Evolutionary conservation across 1,140 invertebrate species (phyloP).

Genomic region (Tribolium madens): DNA sequence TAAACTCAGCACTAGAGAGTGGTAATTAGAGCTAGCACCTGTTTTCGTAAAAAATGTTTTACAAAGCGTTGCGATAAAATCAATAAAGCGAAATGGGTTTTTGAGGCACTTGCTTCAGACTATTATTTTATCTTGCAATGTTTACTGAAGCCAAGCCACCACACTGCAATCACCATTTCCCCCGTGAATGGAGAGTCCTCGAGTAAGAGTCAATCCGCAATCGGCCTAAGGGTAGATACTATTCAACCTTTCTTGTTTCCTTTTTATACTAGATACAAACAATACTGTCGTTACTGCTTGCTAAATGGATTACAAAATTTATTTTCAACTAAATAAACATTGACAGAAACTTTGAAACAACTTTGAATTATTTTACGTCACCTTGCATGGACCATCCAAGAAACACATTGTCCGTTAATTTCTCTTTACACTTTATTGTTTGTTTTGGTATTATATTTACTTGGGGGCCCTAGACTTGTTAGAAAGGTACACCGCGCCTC

Average conservation of each 20-base stretch:
- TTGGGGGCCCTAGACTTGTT: conserved; percentile 7
- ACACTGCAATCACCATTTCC: conserved; percentile 50
- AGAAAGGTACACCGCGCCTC: not conserved
- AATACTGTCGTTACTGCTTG: conserved; percentile 44
- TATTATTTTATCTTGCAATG: conserved; percentile 49
- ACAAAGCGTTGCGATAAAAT: conserved; percentile 20
- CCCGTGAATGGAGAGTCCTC: conserved; percentile 49
- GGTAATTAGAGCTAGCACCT: conserved; percentile 9
- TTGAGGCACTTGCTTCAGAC: conserved; percentile 39
- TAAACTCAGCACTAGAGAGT: conserved; percentile 1
- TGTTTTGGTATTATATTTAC: conserved; percentile 35
- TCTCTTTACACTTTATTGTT: conserved; percentile 36
- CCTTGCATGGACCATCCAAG: conserved; percentile 15
- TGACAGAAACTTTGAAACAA: not conserved
- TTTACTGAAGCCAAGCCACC: conserved; percentile 47
- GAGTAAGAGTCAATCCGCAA: conserved; percentile 45
- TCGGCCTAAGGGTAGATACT: conserved; percentile 45
- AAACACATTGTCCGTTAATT: conserved; percentile 31
- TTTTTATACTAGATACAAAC: conserved; percentile 42
- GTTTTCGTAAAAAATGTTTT: conserved; percentile 20
- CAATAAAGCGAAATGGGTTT: conserved; percentile 38
- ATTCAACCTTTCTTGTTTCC: conserved; percentile 28
- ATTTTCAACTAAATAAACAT: conserved; percentile 20
- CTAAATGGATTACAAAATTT: conserved; percentile 39
- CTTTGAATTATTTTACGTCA: not conserved